Base-by-base conservation (phyloP, 2,797 vertebrate species). In the Potorous gilbertii region DNA sequence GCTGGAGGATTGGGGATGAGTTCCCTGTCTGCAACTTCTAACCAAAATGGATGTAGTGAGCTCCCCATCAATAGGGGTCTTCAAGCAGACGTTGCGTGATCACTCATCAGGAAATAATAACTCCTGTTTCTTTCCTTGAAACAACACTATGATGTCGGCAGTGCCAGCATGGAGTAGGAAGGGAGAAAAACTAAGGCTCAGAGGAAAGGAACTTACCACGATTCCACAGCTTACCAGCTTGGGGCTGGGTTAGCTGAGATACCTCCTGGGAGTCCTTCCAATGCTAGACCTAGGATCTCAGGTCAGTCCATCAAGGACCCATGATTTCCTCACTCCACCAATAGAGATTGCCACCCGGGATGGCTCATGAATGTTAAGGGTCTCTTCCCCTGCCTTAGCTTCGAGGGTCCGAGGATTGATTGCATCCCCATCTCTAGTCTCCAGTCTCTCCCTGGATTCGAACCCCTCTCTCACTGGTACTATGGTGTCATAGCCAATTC, bases 401-500 rank as follows among this genome's bases (percentile, higher is more conserved):
- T 5, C 18, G 81, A 9, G 6, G 6, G 90, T 31, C 46, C 95
- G 91, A 3, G 29, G 29, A 34, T 34, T 34, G 59, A 11, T 56
- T 90, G 27, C 54, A 18, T 4, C 0, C 54, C 54, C 54, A 31
- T 21, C 6, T 21, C 54, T 12, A 87, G 34, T 90, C 54, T 66
- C 29, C 66, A 81, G 92, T 46, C 31, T 54, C 52, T 57, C 29
- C 56, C 87, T 1, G 28, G 54, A 29, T 57, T 27, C 13, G 57
- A 62, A 34, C 14, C 14, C 55, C 12, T 27, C 55, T 56, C n/a
- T 40, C 8, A 31, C 90, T 24, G 40, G 55, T n/a, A 91, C 34
- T 55, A 1, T 5, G 3, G 31, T 4, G 1, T 1, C 50, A 6
- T 2, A 5, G 27, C 31, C 54, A 4, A 0, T 52, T 13, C 56